phyloP scores from a whole-genome alignment of 2,113 vertebrate species.

The Rattus norvegicus region GRCr8 NC_086024.1:55413501-55414000 shows the following conservation, averaged over 20 bases:
- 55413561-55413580: not conserved
- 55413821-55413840: not conserved
- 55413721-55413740: not conserved
- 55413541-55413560: not conserved
- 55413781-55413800: not conserved
- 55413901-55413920: not conserved
- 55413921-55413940: not conserved
- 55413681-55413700: conserved; percentile 6
- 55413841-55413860: not conserved
- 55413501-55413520: not conserved
- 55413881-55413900: not conserved
- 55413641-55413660: too few species aligned
- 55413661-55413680: not conserved
- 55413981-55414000: too few species aligned
- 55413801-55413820: not conserved
- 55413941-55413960: not conserved
- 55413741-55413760: not conserved
- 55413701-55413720: not conserved
- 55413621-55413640: not conserved
- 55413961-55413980: too few species aligned
- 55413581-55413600: not conserved
- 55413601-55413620: conserved; percentile 7
- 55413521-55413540: not conserved
- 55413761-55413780: not conserved
- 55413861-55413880: not conserved